These are phyloP conservation scores for Syngnathoides biaculeatus DNA, from an alignment of 2,113 vertebrate genomes.

Conservation along the genomic window DNA sequence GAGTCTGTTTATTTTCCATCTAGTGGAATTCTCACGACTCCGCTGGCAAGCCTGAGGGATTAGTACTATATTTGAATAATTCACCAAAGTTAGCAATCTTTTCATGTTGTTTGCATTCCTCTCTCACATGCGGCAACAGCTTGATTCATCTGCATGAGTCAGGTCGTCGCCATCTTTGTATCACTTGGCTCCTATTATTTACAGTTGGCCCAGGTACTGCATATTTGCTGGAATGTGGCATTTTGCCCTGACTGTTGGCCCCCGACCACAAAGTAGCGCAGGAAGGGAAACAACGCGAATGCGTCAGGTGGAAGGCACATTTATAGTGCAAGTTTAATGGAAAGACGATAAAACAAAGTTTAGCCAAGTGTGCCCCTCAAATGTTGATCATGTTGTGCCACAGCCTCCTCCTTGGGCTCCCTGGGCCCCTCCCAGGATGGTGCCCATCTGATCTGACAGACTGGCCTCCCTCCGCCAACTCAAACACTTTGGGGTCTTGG, in stretches of 20 bases:
- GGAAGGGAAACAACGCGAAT: conserved; percentile 38
- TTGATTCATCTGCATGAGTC: conserved; percentile 14
- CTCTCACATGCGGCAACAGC: conserved; percentile 18
- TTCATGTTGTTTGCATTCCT: conserved; percentile 53
- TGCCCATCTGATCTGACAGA: conserved; percentile 64
- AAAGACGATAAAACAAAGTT: conserved; percentile 22
- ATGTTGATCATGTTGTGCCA: conserved; percentile 56
- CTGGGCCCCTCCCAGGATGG: conserved; percentile 59
- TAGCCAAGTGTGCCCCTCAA: conserved; percentile 53
- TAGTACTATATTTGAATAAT: conserved; percentile 58
- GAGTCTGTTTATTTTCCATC: conserved; percentile 65
- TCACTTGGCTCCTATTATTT: conserved; percentile 29
- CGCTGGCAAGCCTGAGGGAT: conserved; percentile 58
- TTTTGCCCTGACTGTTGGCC: conserved; percentile 47
- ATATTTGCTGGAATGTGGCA: conserved; percentile 44
- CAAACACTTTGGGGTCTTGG: conserved; percentile 62
- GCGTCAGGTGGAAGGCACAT: conserved; percentile 35
- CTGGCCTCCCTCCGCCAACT: conserved; percentile 58
- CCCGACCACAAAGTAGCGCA: conserved; percentile 34
- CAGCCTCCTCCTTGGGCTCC: conserved; percentile 47
- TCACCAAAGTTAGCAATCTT: conserved; percentile 47
- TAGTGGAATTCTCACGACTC: conserved; percentile 54
- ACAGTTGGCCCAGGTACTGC: conserved; percentile 28
- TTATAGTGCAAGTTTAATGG: conserved; percentile 34
- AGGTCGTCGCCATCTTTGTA: conserved; percentile 25